Percentiles rank a stretch among this genome's conserved stretches.
These are phyloP conservation scores for Tupiocoris notatus DNA, from an alignment of 2,888 invertebrate genomes.

Conservation along the genomic window DNA sequence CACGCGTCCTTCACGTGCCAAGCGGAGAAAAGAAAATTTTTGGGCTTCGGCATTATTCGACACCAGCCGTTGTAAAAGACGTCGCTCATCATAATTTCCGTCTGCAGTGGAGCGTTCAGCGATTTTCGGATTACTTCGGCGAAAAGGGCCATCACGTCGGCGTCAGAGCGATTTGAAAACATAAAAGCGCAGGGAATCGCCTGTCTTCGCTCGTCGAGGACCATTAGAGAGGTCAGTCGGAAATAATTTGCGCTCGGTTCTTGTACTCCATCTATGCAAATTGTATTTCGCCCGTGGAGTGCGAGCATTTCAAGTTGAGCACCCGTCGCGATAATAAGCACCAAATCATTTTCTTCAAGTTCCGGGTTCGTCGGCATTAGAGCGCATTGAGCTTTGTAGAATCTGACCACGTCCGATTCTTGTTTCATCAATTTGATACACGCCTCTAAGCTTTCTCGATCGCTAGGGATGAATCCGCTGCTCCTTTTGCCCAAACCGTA, in stretches of 20 bases:
- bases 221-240: slow-evolving; percentile 35
- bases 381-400: slow-evolving; percentile 31
- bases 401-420: background rate
- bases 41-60: slow-evolving; percentile 44
- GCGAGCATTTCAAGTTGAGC: slow-evolving; percentile 4
- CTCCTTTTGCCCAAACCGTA: background rate
- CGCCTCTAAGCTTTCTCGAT: slow-evolving; percentile 9
- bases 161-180: slow-evolving; percentile 47
- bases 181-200: slow-evolving; percentile 49
- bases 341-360: slow-evolving; percentile 2
- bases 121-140: slow-evolving; percentile 28
- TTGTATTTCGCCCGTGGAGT: slow-evolving; percentile 47
- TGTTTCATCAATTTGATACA: slow-evolving; percentile 3
- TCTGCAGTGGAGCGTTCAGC: slow-evolving; percentile 37
- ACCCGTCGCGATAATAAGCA: slow-evolving; percentile 1
- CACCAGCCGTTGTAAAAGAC: slow-evolving; percentile 50
- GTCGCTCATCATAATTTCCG: slow-evolving; percentile 50
- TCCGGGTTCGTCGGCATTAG: background rate
- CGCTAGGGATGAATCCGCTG: background rate
- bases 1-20: slow-evolving; percentile 50
- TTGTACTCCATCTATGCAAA: slow-evolving; percentile 51
- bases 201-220: slow-evolving; percentile 47
- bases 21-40: slow-evolving; percentile 46
- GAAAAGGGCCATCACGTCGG: slow-evolving; percentile 42
- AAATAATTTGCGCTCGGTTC: slow-evolving; percentile 48